Evolutionary conservation across 2,888 invertebrate species (phyloP), one percentile per base, ranked within the genome.

Genomic region (Phengaris alcon): DNA sequence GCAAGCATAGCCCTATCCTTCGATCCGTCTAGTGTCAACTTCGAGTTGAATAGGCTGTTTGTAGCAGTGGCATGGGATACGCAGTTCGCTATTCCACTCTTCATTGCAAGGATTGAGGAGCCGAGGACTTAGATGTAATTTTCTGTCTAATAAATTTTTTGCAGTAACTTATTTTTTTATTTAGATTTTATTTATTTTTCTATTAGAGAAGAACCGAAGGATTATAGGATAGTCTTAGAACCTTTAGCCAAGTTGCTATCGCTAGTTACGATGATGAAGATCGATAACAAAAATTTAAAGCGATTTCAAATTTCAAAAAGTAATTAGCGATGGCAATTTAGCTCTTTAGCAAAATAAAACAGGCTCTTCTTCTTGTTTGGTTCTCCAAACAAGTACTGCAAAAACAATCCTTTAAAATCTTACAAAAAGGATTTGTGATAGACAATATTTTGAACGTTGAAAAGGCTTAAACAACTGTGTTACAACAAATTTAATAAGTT

Each of bases 11-110:
- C 94, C 1, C 80, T 94, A 6, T 93, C 94, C 0, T 89, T 90
- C 52, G 88, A 90, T n/a, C 85, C 87, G 0, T 86, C 89, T 2
- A 79, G 87, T 7, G 77, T 88, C 0, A 76, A 82, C 3, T 90
- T 94, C 77, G 87, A 79, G 68, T 91, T 88, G 0, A 86, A 94
- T 78, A 87, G 90, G 81, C 94, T 94, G 2, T 94, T 95, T 79
- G 78, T 94, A 75, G 87, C 90, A 2, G 82, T 94, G 2, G 82
- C 94, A 15, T 90, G 94, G 88, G 94, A 94, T 76, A 87, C 85
- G 6, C 83, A 84, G 13, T 84, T 87, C n/a, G 83, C 86, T 2
- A 80, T 93, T 6, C 94, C 94, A 0, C 77, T 94, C 64, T 94
- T 94, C 78, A 89, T 94, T 81, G 91, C 93, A 0, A 91, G 88